Percentiles rank a stretch among this genome's conserved stretches.
Conservation (phyloP, 2,888 invertebrate genomes). For the Philereme vetulata region DNA sequence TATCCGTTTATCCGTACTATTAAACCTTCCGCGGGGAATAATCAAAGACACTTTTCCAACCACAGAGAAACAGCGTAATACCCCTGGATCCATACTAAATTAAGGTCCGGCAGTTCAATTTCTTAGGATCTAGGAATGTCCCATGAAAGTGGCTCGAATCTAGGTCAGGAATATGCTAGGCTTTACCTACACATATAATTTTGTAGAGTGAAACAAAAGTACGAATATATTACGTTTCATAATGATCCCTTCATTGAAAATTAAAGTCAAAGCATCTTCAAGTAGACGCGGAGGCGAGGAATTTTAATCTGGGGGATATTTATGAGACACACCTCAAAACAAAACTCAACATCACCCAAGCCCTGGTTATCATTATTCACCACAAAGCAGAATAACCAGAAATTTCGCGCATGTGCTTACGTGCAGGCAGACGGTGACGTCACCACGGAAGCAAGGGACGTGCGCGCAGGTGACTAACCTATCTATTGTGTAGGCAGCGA, state of each 20-base stretch:
- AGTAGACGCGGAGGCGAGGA: too few species aligned
- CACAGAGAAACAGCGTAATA: not conserved
- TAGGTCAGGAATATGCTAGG: conserved; percentile 2
- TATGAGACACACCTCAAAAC: too few species aligned
- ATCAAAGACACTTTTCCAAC: conserved; percentile 7
- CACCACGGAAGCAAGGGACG: conserved; percentile 75
- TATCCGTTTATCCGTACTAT: conserved; percentile 15
- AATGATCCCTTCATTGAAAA: too few species aligned
- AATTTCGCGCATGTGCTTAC: not conserved
- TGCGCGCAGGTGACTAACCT: conserved; percentile 48
- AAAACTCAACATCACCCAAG: too few species aligned
- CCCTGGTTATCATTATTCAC: too few species aligned
- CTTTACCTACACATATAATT: not conserved
- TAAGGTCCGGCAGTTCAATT: conserved; percentile 5
- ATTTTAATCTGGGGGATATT: too few species aligned
- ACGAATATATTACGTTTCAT: too few species aligned
- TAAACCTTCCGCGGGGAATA: conserved; percentile 8
- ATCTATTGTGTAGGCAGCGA: conserved; percentile 36
- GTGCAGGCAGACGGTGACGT: conserved; percentile 52
- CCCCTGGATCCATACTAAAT: conserved; percentile 1
- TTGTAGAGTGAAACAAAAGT: too few species aligned
- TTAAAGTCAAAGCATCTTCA: too few species aligned
- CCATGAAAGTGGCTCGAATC: not conserved
- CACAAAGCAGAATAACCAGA: not conserved
- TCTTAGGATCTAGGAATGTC: conserved; percentile 6